Conservation (phyloP, 2,113 vertebrate genomes). For the Oreamnos americanus region DNA sequence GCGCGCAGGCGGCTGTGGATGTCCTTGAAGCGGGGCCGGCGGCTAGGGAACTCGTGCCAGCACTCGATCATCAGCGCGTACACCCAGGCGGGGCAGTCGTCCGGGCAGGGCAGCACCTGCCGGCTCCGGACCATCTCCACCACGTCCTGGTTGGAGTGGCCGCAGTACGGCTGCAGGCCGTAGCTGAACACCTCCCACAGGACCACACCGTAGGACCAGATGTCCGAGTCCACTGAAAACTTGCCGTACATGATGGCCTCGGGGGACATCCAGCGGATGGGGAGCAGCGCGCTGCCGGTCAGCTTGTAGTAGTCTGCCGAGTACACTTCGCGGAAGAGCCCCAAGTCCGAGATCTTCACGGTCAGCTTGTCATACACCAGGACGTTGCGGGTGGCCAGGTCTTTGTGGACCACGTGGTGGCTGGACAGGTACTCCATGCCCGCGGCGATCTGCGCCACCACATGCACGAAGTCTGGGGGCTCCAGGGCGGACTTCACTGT, state of each 20-base stretch:
- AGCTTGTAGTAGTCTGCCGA: slow-evolving; percentile 96
- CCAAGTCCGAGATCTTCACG: slow-evolving; percentile 94
- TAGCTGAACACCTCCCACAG: slow-evolving; percentile 98
- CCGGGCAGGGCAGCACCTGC: slow-evolving; percentile 92
- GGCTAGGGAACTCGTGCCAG: slow-evolving; percentile 93
- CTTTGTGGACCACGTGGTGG: slow-evolving; percentile 95
- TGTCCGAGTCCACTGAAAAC: slow-evolving; percentile 95
- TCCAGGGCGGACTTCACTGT: slow-evolving; percentile 94
- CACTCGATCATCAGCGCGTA: slow-evolving; percentile 97
- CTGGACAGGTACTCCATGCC: slow-evolving; percentile 97
- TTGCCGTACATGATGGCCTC: slow-evolving; percentile 96
- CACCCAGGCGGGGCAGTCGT: slow-evolving; percentile 95
- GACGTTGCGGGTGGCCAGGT: slow-evolving; percentile 95
- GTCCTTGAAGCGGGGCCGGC: slow-evolving; percentile 96
- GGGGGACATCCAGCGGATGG: slow-evolving; percentile 97
- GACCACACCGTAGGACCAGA: slow-evolving; percentile 96
- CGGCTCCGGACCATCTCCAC: slow-evolving; percentile 94
- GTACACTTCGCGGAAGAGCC: slow-evolving; percentile 95
- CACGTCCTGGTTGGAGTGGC: slow-evolving; percentile 97
- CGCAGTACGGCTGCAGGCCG: slow-evolving; percentile 96
- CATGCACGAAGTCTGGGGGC: slow-evolving; percentile 93
- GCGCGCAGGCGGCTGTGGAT: slow-evolving; percentile 92
- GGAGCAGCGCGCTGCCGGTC: slow-evolving; percentile 89
- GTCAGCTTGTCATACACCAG: slow-evolving; percentile 94
- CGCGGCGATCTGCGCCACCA: slow-evolving; percentile 93